These are phyloP conservation scores for Pipistrellus pipistrellus DNA, from an alignment of 2,797 vertebrate genomes.

Conservation along the genomic window DNA sequence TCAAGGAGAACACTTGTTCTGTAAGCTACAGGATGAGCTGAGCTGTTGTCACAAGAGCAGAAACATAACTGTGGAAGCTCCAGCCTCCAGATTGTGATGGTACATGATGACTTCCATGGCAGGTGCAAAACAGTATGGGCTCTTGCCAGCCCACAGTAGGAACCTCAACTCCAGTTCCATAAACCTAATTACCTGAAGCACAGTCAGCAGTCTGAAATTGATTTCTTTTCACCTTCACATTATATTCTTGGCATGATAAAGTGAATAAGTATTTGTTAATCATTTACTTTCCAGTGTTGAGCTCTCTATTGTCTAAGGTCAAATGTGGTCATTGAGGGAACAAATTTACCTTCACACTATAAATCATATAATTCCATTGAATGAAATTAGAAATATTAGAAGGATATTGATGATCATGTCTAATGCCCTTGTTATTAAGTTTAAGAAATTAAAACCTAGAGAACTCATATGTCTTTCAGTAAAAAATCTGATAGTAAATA, in stretches of 20 bases:
- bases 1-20: slow-evolving; percentile 54
- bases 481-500: not conserved
- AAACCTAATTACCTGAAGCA: slow-evolving; percentile 68
- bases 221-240: slow-evolving; percentile 69
- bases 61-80: slow-evolving; percentile 70
- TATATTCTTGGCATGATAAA: slow-evolving; percentile 49
- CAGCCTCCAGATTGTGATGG: slow-evolving; percentile 67
- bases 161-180: slow-evolving; percentile 68
- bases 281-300: slow-evolving; percentile 55
- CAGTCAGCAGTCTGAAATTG: slow-evolving; percentile 53
- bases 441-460: slow-evolving; percentile 42
- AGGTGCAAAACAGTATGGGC: slow-evolving; percentile 78
- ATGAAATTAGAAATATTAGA: not conserved
- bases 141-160: slow-evolving; percentile 42
- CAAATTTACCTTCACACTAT: not conserved
- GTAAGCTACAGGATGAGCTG: slow-evolving; percentile 9
- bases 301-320: not conserved
- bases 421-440: not conserved
- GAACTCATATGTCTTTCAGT: not conserved
- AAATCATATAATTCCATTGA: not conserved
- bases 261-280: slow-evolving; percentile 35
- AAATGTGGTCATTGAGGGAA: not conserved
- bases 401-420: not conserved
- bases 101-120: slow-evolving; percentile 73
- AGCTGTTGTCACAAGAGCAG: slow-evolving; percentile 49